Conservation (phyloP, 2,888 invertebrate genomes). For the Eupithecia subfuscata region DNA sequence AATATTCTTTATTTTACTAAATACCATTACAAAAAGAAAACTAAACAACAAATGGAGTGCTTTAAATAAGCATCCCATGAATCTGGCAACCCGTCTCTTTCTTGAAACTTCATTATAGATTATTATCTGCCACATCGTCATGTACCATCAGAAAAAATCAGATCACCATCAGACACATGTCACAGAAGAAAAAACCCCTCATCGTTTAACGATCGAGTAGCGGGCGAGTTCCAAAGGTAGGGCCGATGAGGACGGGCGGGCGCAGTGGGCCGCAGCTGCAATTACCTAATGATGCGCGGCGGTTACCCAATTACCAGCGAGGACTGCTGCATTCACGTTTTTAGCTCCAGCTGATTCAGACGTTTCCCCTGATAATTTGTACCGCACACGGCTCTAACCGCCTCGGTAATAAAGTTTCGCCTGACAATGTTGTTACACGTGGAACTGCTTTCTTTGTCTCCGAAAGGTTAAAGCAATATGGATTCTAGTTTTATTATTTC, state of each 20-base stretch:
- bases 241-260: conserved; percentile 31
- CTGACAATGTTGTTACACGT: conserved; percentile 38
- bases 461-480: conserved; percentile 33
- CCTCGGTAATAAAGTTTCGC: conserved; percentile 36
- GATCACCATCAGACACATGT: too few species aligned
- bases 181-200: neutral
- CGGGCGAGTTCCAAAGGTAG: conserved; percentile 33
- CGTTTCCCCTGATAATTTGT: conserved; percentile 59
- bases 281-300: conserved; percentile 79
- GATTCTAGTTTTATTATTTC: conserved; percentile 5
- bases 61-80: neutral
- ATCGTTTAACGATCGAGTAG: neutral
- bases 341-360: conserved; percentile 67
- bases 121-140: neutral
- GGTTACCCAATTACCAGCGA: conserved; percentile 73
- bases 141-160: too few species aligned
- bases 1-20: neutral
- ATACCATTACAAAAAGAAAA: neutral
- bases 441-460: conserved; percentile 38
- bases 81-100: too few species aligned
- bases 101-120: neutral
- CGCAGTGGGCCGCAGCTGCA: conserved; percentile 68
- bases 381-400: conserved; percentile 49
- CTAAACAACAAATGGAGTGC: neutral
- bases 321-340: conserved; percentile 72